Base-by-base conservation (phyloP, 2,797 vertebrate species). In the Ciconia nigra region DNA sequence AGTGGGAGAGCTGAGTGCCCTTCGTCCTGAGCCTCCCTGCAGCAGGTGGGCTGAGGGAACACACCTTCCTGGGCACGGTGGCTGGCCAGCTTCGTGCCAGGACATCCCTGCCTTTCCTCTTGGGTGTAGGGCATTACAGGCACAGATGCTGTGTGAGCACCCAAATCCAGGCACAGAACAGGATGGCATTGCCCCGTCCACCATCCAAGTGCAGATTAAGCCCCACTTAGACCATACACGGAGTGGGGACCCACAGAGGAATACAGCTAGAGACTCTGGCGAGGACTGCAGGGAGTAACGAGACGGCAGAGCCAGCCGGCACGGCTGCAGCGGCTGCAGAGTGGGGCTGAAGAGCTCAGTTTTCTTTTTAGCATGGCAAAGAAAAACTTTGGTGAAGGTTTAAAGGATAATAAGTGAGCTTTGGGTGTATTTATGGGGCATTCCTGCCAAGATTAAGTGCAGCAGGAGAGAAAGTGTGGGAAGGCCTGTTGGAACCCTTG, bases 261-360 rank as follows among this genome's bases (percentile, higher is more conserved):
- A 35, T n/a, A 47, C 11, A 15, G 9, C 49, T 42, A 10, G 25
- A 19, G 58, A 10, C 14, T 19, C 2, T 0, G 1, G 1, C 1
- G 9, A 15, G 20, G 25, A 22, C 4, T 0, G 0, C 13, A 4
- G 4, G 31, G 19, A 54, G 29, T 8, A 33, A 39, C 0, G 1
- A 35, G 49, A 31, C 0, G 1, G 26, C 20, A 26, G 0, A 1
- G 19, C 8, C 26, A 29, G 42, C 11, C 13, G 29, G 63, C 6
- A 12, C 39, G 39, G 26, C 39, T 49, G 18, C 1, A 3, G 26
- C 2, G 11, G 16, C 28, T 66, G 69, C 42, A 52, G n/a, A 28
- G 1, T 10, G 21, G 15, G 16, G 13, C 18, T 19, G 14, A 29
- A 47, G 37, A 81, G 4, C 19, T 62, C 19, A 0, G 9, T 52